phyloP scores from a whole-genome alignment of 35 echinoderm and acorn worm genomes.

The Heliocidaris tuberculata region DNA sequence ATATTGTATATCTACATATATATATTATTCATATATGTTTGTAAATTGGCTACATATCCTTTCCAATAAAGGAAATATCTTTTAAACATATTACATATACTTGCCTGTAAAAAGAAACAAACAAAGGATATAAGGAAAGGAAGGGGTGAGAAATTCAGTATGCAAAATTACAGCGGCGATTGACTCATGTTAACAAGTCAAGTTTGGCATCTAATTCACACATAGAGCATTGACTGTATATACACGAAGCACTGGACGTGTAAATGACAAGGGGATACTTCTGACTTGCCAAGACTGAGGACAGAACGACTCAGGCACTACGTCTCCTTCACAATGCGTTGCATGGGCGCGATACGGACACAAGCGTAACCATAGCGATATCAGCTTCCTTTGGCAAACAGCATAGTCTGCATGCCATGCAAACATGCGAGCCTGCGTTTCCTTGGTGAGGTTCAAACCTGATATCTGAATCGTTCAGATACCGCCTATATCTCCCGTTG shows the following conservation, averaged over 20 bases:
- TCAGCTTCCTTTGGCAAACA: neutral
- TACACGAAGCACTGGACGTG: neutral
- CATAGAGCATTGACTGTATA: neutral
- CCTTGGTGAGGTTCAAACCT: neutral
- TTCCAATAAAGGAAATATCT: neutral
- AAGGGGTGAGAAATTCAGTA: neutral
- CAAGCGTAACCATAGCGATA: neutral
- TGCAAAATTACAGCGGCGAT: neutral
- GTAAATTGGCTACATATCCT: neutral
- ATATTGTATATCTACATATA: slow-evolving; percentile 14
- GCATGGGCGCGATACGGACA: neutral
- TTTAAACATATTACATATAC: neutral
- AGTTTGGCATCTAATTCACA: neutral
- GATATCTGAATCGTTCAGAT: neutral
- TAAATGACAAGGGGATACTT: neutral
- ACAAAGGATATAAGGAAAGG: neutral
- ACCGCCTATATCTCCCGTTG: neutral
- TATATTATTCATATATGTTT: neutral
- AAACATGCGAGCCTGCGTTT: neutral
- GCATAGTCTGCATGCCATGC: neutral
- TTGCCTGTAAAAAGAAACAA: neutral
- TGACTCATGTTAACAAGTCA: neutral
- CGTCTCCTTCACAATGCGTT: neutral
- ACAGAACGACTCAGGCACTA: neutral
- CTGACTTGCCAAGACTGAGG: neutral